phyloP scores from a whole-genome alignment of 2,888 invertebrate species.

The Phyto melanocephala region DNA sequence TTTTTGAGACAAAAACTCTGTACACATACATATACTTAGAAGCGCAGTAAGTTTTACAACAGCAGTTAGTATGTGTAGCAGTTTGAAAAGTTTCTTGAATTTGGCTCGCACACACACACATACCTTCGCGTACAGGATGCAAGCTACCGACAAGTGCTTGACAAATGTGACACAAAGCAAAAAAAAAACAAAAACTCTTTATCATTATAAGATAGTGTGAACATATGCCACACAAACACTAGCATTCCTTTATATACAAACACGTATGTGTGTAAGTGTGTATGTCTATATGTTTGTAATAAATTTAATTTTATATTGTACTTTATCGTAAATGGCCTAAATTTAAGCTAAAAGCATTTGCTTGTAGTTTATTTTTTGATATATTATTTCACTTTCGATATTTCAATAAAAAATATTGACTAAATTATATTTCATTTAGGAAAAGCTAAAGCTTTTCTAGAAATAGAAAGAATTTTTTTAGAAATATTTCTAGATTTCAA shows the following conservation, averaged over 20 bases:
- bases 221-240: neutral
- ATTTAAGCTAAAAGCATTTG: no score
- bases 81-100: neutral
- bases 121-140: neutral
- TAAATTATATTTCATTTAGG: no score
- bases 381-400: no score
- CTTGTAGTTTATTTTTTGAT: no score
- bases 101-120: neutral
- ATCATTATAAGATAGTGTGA: neutral
- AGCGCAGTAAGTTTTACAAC: neutral
- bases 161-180: conserved; percentile 14
- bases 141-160: neutral
- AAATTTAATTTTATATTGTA: neutral
- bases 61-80: neutral
- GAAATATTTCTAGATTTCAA: no score
- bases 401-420: no score
- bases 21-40: neutral
- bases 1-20: neutral
- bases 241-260: neutral
- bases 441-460: no score
- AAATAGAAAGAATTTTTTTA: no score
- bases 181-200: neutral
- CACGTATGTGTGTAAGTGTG: neutral
- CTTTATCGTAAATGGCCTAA: no score
- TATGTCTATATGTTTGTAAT: neutral